Evolutionary conservation across 2,797 vertebrate species (phyloP), one percentile per base, ranked within the genome.

Genomic region (Lophius americanus): DNA sequence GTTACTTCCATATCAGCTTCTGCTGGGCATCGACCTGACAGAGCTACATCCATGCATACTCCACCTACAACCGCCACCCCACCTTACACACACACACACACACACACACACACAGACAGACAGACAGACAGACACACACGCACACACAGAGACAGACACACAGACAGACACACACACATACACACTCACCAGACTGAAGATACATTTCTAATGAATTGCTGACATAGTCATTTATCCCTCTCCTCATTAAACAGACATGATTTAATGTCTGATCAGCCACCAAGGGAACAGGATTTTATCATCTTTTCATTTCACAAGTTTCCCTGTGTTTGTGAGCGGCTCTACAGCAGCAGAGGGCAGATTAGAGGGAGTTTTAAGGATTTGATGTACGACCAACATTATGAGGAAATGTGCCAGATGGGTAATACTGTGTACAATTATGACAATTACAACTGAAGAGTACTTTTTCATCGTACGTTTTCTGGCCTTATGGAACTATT

Each of bases 171-270:
- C 11, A 38, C 12, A 7, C 4, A n/a, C 0, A 33, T 13, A 32
- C 51, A 63, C 53, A 39, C 9, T 7, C 51, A 61, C 51, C 39
- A 54, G 58, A 81, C 76, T 75, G 79, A 85, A 91, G 85, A 90
- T 82, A 88, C 71, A 70, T 79, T 85, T 70, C 59, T 85, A 89
- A 92, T 93, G 92, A 92, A 92, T 88, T 87, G 82, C 82, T 72
- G 85, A 85, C 81, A 72, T 60, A 87, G 89, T 90, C 87, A 91
- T 90, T 91, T 86, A 91, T 92, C 85, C 84, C 74, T 61, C 64
- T 74, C 71, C 83, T 89, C 82, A 89, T 92, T 93, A 90, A 89
- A 87, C 78, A 81, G 84, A 72, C 75, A 61, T 89, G 90, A 92
- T 92, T 91, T 91, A 92, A 86, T 85, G 84, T 90, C 87, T 86